These are phyloP conservation scores for Aselliscus stoliczkanus DNA, from an alignment of 2,797 vertebrate genomes.

Conservation along the genomic window DNA sequence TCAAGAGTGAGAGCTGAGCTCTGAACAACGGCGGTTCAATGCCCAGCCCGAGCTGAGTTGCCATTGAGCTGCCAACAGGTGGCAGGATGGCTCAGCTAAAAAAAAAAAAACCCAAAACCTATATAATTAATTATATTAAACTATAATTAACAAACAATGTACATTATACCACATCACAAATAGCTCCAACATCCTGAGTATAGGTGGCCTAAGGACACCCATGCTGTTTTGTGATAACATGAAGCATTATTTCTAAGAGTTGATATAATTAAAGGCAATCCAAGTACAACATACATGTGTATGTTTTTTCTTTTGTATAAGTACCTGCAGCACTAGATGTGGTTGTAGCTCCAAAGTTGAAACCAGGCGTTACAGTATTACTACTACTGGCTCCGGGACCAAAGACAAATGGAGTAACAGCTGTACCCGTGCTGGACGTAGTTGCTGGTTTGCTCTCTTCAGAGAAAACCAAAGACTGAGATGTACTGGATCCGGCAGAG, in stretches of 20 bases:
- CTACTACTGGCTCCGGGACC: slow-evolving; percentile 78
- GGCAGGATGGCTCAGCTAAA: no score
- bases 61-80: no score
- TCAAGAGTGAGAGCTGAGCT: no score
- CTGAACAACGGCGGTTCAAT: no score
- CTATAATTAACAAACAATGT: background rate
- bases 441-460: slow-evolving; percentile 87
- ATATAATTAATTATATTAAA: background rate
- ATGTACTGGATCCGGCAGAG: slow-evolving; percentile 80
- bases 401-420: slow-evolving; percentile 88
- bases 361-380: slow-evolving; percentile 81
- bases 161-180: background rate
- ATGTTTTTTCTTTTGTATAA: background rate
- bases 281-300: background rate
- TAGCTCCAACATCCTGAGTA: background rate
- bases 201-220: background rate
- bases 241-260: background rate
- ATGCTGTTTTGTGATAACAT: background rate
- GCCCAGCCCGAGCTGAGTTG: no score
- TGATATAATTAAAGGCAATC: background rate
- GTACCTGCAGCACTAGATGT: slow-evolving; percentile 89
- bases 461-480: slow-evolving; percentile 89
- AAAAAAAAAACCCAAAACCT: no score
- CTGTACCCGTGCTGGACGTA: slow-evolving; percentile 75
- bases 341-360: slow-evolving; percentile 87